These are phyloP conservation scores for Plotosus lineatus DNA, from an alignment of 2,113 vertebrate species.

Conservation along the genomic window DNA sequence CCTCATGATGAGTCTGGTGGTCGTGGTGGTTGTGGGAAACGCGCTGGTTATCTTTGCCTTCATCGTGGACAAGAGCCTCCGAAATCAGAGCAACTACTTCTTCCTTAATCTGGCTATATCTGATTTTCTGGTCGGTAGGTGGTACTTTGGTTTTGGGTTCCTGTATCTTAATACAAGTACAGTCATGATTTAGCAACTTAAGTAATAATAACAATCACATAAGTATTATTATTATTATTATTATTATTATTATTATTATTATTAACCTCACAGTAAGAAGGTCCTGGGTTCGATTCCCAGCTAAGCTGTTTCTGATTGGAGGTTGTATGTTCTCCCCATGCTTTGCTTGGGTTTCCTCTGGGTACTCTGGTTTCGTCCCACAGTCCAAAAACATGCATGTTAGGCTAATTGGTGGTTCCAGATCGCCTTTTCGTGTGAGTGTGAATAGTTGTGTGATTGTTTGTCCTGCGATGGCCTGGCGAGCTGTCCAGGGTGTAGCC, in stretches of 20 bases:
- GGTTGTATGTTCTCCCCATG: too few relatives aligned
- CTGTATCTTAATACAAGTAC: background rate
- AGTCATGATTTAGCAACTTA: background rate
- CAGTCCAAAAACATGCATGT: too few relatives aligned
- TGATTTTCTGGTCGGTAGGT: constrained; percentile 93
- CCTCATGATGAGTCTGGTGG: constrained; percentile 79
- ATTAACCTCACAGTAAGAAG: too few relatives aligned
- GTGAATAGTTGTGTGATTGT: too few relatives aligned
- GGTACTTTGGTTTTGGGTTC: background rate
- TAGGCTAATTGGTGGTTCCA: too few relatives aligned
- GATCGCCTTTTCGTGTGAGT: too few relatives aligned
- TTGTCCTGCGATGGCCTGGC: too few relatives aligned
- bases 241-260: background rate
- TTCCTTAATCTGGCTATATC: constrained; percentile 89
- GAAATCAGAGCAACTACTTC: constrained; percentile 87
- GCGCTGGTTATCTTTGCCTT: constrained; percentile 86
- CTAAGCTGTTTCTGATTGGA: too few relatives aligned
- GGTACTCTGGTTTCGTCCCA: too few relatives aligned
- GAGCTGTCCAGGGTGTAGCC: too few relatives aligned
- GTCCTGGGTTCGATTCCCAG: too few relatives aligned
- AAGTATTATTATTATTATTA: background rate
- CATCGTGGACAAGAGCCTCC: constrained; percentile 82
- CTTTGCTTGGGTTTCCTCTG: too few relatives aligned
- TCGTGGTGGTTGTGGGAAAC: constrained; percentile 83
- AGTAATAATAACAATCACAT: background rate